Conservation (phyloP, 2,888 invertebrate genomes). For the Frankliniella fusca region DNA sequence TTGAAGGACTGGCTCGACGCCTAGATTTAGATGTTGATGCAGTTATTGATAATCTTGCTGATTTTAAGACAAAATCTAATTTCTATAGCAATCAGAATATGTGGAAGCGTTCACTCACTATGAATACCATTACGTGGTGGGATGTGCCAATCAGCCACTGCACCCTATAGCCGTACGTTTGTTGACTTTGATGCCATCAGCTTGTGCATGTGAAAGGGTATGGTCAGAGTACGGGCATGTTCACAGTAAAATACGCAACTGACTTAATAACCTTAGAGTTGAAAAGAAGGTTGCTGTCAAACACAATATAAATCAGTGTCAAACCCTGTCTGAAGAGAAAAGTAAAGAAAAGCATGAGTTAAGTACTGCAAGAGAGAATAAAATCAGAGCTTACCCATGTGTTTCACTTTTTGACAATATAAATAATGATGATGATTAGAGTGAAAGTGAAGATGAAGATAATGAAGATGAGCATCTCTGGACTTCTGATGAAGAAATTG, state of each 20-base stretch:
- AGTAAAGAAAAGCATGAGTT: neutral
- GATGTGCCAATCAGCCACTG: neutral
- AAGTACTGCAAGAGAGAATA: neutral
- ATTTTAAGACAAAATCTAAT: neutral
- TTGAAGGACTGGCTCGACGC: neutral
- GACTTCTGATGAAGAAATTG: neutral
- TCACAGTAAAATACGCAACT: neutral
- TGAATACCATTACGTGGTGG: neutral
- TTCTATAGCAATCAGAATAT: neutral
- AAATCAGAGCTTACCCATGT: neutral
- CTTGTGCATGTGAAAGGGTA: neutral
- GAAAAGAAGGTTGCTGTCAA: neutral
- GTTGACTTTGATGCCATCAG: neutral
- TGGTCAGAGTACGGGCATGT: neutral
- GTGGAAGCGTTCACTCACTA: neutral
- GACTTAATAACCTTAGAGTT: neutral
- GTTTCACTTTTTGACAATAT: neutral
- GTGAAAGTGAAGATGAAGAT: neutral
- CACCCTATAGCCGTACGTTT: neutral
- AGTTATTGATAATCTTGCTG: neutral
- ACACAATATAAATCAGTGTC: neutral
- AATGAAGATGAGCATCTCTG: neutral
- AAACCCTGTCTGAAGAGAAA: neutral
- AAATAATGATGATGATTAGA: neutral
- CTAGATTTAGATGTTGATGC: neutral